A percentile compares a stretch with the other conserved stretches of the same genome.
Evolutionary conservation across 2,797 vertebrate genomes (phyloP).

Genomic region (Sorex maritimensis): DNA sequence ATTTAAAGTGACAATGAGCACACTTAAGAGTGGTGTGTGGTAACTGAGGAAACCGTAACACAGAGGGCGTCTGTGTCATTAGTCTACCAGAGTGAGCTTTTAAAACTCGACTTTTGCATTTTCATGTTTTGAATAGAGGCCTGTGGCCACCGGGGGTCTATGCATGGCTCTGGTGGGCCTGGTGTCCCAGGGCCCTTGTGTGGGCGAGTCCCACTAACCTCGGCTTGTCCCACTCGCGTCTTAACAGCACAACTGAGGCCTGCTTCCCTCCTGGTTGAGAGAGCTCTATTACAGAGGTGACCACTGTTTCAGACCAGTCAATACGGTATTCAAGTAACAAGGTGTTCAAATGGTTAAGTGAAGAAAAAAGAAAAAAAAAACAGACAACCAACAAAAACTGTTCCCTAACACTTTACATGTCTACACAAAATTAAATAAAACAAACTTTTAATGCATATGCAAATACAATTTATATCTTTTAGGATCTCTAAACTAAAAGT

Average conservation of each 20-base stretch:
- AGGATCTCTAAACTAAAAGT: constrained; percentile 92
- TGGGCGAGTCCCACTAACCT: constrained; percentile 78
- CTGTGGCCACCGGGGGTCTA: constrained; percentile 79
- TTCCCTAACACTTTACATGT: constrained; percentile 90
- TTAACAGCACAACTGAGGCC: constrained; percentile 82
- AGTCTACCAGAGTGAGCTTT: constrained; percentile 74
- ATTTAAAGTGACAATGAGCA: constrained; percentile 89
- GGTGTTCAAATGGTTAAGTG: constrained; percentile 88
- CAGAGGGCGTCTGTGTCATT: constrained; percentile 49
- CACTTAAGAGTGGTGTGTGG: constrained; percentile 69
- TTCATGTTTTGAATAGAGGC: constrained; percentile 65
- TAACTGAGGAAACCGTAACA: constrained; percentile 59
- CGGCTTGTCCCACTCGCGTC: constrained; percentile 43
- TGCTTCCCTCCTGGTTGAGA: constrained; percentile 79
- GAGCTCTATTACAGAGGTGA: constrained; percentile 84
- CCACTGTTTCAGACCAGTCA: constrained; percentile 88
- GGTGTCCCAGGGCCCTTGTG: constrained; percentile 71
- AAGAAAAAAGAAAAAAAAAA: constrained; percentile 53
- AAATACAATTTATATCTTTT: constrained; percentile 91
- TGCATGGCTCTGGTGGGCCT: too few species aligned
- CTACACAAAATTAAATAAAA: constrained; percentile 93
- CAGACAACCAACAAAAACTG: too few species aligned
- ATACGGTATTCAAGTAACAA: constrained; percentile 92
- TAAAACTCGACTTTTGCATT: constrained; percentile 60
- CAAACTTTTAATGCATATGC: constrained; percentile 91